Evolutionary conservation across 2,888 invertebrate genomes (phyloP).

Genomic region (Tetragonisca angustula): DNA sequence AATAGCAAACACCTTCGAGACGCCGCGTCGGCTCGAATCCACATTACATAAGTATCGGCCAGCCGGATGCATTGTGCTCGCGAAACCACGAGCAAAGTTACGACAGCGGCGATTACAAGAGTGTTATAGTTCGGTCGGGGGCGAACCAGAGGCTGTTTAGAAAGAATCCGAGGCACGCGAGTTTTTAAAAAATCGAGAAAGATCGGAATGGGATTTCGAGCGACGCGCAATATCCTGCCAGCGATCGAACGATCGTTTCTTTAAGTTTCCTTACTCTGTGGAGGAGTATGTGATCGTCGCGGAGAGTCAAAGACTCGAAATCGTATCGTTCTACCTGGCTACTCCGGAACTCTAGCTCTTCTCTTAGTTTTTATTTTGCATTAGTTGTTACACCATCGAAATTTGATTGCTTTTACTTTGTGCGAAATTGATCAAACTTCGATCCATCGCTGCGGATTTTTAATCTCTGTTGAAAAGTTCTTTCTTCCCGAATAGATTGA

Average conservation of each 20-base stretch:
- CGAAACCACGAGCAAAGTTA: slow-evolving; percentile 48
- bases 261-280: slow-evolving; percentile 25
- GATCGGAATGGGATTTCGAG: slow-evolving; percentile 38
- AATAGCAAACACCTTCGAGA: not conserved
- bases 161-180: not conserved
- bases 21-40: slow-evolving; percentile 5
- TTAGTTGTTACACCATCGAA: not conserved
- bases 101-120: slow-evolving; percentile 55
- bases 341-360: slow-evolving; percentile 18
- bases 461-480: not conserved
- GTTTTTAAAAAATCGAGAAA: slow-evolving; percentile 44
- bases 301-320: slow-evolving; percentile 33
- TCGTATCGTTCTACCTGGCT: slow-evolving; percentile 10
- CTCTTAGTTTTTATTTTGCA: not conserved
- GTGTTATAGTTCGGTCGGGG: slow-evolving; percentile 20
- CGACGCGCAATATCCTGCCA: slow-evolving; percentile 45
- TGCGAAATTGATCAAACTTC: not conserved
- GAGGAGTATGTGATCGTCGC: slow-evolving; percentile 57
- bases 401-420: not conserved
- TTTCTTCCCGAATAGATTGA: too few relatives aligned
- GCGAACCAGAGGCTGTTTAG: slow-evolving; percentile 14
- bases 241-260: slow-evolving; percentile 25
- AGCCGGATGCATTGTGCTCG: slow-evolving; percentile 61
- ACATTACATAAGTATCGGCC: slow-evolving; percentile 53
- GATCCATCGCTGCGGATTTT: too few relatives aligned